Conservation (phyloP, 2,797 vertebrate species). For the Gobionotothen gibberifrons region DNA sequence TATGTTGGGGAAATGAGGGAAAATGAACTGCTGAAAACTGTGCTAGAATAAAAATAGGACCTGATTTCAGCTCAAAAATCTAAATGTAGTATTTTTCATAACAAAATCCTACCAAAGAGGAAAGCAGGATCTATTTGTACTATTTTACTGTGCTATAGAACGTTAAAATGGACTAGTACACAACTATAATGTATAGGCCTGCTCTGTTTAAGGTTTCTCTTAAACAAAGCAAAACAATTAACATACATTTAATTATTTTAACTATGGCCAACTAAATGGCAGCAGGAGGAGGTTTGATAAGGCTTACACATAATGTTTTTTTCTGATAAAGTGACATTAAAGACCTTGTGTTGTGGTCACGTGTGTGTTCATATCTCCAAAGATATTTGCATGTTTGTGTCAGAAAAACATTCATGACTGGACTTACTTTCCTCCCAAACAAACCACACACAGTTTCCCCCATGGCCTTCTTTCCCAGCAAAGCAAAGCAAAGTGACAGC, state of each 20-base stretch:
- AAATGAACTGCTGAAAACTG: slow-evolving; percentile 31
- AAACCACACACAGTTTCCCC: slow-evolving; percentile 43
- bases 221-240: not conserved
- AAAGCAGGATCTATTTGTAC: slow-evolving; percentile 7
- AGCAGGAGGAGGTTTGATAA: slow-evolving; percentile 22
- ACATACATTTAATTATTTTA: too few species aligned
- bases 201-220: slow-evolving; percentile 27
- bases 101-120: slow-evolving; percentile 9
- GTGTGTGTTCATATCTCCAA: slow-evolving; percentile 4
- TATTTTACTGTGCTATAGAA: slow-evolving; percentile 11
- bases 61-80: slow-evolving; percentile 7
- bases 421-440: slow-evolving; percentile 19
- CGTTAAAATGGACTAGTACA: not conserved
- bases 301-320: slow-evolving; percentile 13
- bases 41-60: not conserved
- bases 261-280: slow-evolving; percentile 20
- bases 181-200: not conserved
- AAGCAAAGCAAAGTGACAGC: slow-evolving; percentile 48
- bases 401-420: slow-evolving; percentile 40
- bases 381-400: slow-evolving; percentile 3
- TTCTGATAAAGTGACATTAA: slow-evolving; percentile 25
- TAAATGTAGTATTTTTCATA: not conserved
- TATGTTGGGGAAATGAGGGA: slow-evolving; percentile 47
- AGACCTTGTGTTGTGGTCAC: slow-evolving; percentile 7
- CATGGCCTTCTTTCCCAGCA: slow-evolving; percentile 34